These are phyloP conservation scores for Drosophila silvestris DNA, from an alignment of 2,888 invertebrate species.

Conservation along the genomic window DNA sequence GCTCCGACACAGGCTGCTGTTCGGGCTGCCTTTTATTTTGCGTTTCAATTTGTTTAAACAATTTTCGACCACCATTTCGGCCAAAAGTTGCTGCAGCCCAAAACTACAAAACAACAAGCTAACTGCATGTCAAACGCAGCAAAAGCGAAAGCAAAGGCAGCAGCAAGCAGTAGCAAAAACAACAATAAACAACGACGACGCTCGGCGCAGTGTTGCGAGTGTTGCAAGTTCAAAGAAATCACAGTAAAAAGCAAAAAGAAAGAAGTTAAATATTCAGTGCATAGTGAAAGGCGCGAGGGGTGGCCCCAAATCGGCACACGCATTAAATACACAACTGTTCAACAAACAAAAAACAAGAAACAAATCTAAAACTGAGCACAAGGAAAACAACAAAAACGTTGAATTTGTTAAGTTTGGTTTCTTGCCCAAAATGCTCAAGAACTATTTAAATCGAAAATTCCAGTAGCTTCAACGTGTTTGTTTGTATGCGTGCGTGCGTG, in stretches of 20 bases:
- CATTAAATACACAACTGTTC: conserved; percentile 17
- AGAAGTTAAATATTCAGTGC: conserved; percentile 20
- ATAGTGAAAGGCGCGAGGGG: conserved; percentile 42
- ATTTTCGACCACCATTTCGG: conserved; percentile 44
- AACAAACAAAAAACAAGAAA: neutral
- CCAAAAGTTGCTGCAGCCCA: neutral
- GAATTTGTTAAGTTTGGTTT: conserved; percentile 20
- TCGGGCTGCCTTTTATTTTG: conserved; percentile 53
- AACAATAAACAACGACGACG: conserved; percentile 10
- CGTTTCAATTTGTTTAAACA: conserved; percentile 64
- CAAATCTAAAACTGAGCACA: conserved; percentile 2
- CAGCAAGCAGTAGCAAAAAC: conserved; percentile 1
- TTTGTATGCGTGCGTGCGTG: neutral
- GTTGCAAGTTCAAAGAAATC: conserved; percentile 14
- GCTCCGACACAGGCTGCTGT: conserved; percentile 49
- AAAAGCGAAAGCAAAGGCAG: neutral
- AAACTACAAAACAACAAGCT: neutral
- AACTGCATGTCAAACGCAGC: neutral
- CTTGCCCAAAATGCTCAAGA: conserved; percentile 15
- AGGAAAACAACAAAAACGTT: conserved; percentile 3
- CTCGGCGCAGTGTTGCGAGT: conserved; percentile 3
- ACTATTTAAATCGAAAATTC: conserved; percentile 9
- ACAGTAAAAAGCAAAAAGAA: conserved; percentile 13
- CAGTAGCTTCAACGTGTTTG: conserved; percentile 1
- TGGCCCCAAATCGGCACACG: conserved; percentile 17